These are phyloP conservation scores for Takifugu rubripes DNA, from an alignment of 2,797 vertebrate genomes.

Conservation along the genomic window DNA sequence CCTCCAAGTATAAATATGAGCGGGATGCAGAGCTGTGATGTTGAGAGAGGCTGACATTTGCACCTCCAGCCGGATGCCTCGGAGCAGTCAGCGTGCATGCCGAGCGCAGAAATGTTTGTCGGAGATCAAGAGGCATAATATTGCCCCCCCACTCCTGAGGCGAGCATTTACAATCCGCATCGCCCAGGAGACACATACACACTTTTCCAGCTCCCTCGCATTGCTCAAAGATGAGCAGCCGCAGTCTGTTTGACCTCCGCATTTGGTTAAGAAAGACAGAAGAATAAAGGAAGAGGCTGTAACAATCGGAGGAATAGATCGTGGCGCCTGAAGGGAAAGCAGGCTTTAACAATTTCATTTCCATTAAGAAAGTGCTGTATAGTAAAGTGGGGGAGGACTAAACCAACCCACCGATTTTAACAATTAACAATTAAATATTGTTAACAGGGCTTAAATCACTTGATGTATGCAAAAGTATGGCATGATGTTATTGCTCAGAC, in stretches of 20 bases:
- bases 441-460: too few species aligned
- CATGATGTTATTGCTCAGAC: too few species aligned
- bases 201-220: conserved; percentile 23
- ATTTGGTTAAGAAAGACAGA: conserved; percentile 15
- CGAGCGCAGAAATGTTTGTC: conserved; percentile 43
- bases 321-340: not conserved
- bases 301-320: not conserved
- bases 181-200: conserved; percentile 36
- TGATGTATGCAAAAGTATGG: too few species aligned
- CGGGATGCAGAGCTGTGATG: conserved; percentile 40
- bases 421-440: too few species aligned
- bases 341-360: too few species aligned
- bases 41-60: conserved; percentile 54
- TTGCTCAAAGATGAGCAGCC: conserved; percentile 29
- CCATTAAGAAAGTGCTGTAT: too few species aligned
- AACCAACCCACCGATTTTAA: too few species aligned
- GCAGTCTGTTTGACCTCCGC: conserved; percentile 43
- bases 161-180: conserved; percentile 41
- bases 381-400: too few species aligned
- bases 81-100: conserved; percentile 45
- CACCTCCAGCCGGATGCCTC: conserved; percentile 53
- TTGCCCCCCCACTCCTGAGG: not conserved
- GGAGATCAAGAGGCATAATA: conserved; percentile 36
- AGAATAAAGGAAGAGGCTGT: conserved; percentile 1
- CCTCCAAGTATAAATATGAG: conserved; percentile 46